Evolutionary conservation across 2,888 invertebrate genomes (phyloP), one percentile per base, ranked within the genome.

Genomic region (Leucophora obtusa): DNA sequence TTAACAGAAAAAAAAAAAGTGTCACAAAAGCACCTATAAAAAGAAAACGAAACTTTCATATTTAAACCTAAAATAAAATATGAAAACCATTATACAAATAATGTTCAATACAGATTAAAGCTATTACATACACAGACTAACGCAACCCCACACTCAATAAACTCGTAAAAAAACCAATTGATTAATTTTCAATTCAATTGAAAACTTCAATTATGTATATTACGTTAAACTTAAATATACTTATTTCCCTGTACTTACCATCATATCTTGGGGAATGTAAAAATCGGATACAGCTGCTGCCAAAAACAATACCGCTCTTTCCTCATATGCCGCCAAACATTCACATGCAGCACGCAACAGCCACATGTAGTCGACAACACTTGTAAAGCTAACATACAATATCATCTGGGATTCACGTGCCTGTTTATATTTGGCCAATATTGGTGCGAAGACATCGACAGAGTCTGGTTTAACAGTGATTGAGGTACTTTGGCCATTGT

Each of bases 271-370:
- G 58, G 98, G 98, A 89, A 99, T 94, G 91, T 99, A 99, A 92
- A 99, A 99, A 91, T 99, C 99, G 0, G 99, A 98, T 0, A 99
- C 99, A 4, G 99, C 99, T 1, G 99, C 99, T 17, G 99, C 98
- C 70, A 99, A 92, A 90, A 97, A 99, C n/a, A 99, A 91, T 85
- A 98, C 89, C 0, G 96, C 96, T 35, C 92, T 91, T 0, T 93
- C 89, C 8, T 94, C 94, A 60, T 95, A 91, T 56, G 92, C 89
- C 11, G 94, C 93, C 78, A 98, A 91, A 83, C 94, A 93, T 89
- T 95, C 94, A 86, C 97, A 95, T 18, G 95, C 94, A 14, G 95
- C 96, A 82, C 96, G 92, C 83, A 98, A 90, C 79, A 97, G 91
- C 96, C 97, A 97, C 89, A 98, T 94, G 91, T 98, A 98, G 86